A percentile compares a stretch with the other conserved stretches of the same genome.
Evolutionary conservation across 2,888 invertebrate genomes (phyloP).

Genomic region (Acronicta alni): DNA sequence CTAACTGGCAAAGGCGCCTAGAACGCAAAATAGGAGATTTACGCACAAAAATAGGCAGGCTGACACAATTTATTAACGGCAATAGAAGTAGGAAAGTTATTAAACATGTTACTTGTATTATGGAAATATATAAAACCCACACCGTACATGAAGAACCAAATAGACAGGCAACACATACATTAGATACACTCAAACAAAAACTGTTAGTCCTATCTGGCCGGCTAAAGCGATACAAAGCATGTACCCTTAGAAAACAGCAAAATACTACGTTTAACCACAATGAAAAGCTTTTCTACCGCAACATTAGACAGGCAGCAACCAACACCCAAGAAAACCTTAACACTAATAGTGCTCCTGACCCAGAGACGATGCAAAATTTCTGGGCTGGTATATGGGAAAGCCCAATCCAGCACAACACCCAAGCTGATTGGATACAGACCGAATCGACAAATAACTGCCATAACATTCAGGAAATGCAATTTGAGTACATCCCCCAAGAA

Average conservation of each 20-base stretch:
- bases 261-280: conserved; percentile 15
- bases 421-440: conserved; percentile 17
- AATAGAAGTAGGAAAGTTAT: conserved; percentile 15
- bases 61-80: conserved; percentile 23
- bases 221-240: conserved; percentile 14
- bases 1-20: conserved; percentile 8
- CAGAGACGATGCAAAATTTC: conserved; percentile 9
- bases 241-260: conserved; percentile 19
- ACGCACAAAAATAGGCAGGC: conserved; percentile 3
- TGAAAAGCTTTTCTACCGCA: conserved; percentile 27
- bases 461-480: not conserved
- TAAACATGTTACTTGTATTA: conserved; percentile 1
- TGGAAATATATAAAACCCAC: conserved; percentile 6
- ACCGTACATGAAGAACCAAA: conserved; percentile 10
- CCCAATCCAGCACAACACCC: conserved; percentile 7
- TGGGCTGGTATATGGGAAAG: conserved; percentile 5
- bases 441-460: not conserved
- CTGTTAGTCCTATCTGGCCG: conserved; percentile 8
- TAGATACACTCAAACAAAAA: conserved; percentile 31
- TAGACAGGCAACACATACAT: conserved; percentile 2
- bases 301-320: conserved; percentile 6
- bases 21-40: conserved; percentile 7
- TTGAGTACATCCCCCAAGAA: conserved; percentile 4
- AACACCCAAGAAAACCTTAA: not conserved
- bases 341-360: not conserved